phyloP scores from a whole-genome alignment of 2,797 vertebrate genomes.

The Mus minutoides region DNA sequence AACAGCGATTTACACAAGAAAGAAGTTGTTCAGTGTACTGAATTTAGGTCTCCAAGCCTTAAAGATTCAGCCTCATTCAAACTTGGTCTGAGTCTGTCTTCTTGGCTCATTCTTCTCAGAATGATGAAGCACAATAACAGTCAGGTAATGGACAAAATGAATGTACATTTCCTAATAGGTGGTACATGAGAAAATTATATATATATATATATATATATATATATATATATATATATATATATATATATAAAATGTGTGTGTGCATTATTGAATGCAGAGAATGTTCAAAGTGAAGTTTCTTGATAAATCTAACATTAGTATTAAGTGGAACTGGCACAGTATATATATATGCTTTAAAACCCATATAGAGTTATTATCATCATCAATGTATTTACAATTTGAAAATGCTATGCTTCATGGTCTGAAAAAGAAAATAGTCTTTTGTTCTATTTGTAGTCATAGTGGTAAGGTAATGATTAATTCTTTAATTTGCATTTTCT shows the following conservation, averaged over 20 bases:
- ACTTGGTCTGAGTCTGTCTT: not conserved
- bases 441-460: conserved; percentile 16
- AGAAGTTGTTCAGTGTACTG: not conserved
- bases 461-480: conserved; percentile 19
- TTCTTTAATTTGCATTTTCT: conserved; percentile 62
- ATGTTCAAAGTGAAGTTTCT: not conserved
- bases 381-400: not conserved
- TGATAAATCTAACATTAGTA: not conserved
- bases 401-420: not conserved
- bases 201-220: too few relatives aligned
- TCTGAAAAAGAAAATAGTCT: not conserved
- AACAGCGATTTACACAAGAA: not conserved
- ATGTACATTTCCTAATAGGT: not conserved
- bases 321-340: not conserved
- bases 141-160: not conserved
- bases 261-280: not conserved
- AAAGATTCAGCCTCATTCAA: not conserved
- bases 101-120: not conserved
- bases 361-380: not conserved
- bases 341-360: not conserved
- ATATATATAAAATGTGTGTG: too few relatives aligned
- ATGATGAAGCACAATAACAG: not conserved
- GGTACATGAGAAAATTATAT: not conserved
- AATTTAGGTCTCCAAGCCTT: not conserved
- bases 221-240: too few relatives aligned